Conservation (phyloP, 2,888 invertebrate species). For the Hydraecia micacea region DNA sequence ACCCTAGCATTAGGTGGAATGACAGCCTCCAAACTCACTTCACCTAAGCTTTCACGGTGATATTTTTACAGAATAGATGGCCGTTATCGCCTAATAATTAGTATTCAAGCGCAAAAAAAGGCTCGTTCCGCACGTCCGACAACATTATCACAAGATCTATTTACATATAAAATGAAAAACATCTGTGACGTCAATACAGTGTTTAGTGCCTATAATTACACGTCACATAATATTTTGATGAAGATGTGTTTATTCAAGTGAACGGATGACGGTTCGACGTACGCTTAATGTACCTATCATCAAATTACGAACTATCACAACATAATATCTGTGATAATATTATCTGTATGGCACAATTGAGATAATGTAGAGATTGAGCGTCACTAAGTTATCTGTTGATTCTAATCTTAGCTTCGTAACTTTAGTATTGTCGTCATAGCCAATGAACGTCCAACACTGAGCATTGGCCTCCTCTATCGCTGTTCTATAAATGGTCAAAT, state of each 20-base stretch:
- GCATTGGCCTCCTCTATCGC: background rate
- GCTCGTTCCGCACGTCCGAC: constrained; percentile 9
- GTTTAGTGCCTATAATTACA: constrained; percentile 8
- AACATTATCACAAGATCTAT: constrained; percentile 39
- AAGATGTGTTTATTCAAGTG: constrained; percentile 32
- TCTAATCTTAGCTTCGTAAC: constrained; percentile 24
- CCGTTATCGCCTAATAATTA: constrained; percentile 24
- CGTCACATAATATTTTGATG: constrained; percentile 51
- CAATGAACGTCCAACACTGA: background rate
- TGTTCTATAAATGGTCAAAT: background rate
- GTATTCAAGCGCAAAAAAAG: constrained; percentile 18
- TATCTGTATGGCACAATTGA: constrained; percentile 2
- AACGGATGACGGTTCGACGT: constrained; percentile 29
- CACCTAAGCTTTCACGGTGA: too few species aligned
- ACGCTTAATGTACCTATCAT: constrained; percentile 26
- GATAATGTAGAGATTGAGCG: constrained; percentile 4
- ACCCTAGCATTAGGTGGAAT: too few species aligned
- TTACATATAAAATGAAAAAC: constrained; percentile 47
- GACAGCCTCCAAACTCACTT: background rate
- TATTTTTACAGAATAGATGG: too few species aligned
- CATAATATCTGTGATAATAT: too few species aligned
- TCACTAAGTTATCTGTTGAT: constrained; percentile 25
- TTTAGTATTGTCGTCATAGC: background rate
- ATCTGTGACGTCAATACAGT: constrained; percentile 45
- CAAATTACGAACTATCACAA: constrained; percentile 15